Evolutionary conservation across 2,888 invertebrate species (phyloP).

Genomic region (Anthrax anthrax): DNA sequence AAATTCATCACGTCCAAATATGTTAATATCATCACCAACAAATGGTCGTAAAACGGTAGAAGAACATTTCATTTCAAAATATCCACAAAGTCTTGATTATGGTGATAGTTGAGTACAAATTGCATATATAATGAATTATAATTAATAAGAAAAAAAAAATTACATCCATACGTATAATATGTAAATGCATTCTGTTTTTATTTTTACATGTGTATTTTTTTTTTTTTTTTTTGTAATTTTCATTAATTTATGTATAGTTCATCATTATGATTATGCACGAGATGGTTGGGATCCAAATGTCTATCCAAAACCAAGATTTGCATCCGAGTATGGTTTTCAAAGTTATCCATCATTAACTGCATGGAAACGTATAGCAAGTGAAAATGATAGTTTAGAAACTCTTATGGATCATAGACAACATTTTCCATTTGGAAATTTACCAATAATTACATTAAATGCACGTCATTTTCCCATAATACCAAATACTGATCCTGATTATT

Average conservation of each 20-base stretch:
- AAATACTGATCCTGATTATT: slow-evolving; percentile 39
- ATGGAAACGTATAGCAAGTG: slow-evolving; percentile 43
- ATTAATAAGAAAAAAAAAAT: too few species aligned
- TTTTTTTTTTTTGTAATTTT: too few species aligned
- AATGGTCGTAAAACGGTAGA: slow-evolving; percentile 60
- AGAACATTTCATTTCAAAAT: slow-evolving; percentile 60
- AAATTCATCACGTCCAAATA: slow-evolving; percentile 26
- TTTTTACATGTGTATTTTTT: too few species aligned
- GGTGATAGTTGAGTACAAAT: slow-evolving; percentile 57
- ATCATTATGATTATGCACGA: slow-evolving; percentile 73
- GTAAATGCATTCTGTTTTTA: too few species aligned
- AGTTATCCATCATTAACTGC: slow-evolving; percentile 65
- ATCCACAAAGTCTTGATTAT: slow-evolving; percentile 65
- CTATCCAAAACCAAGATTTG: slow-evolving; percentile 73
- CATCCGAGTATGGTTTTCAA: slow-evolving; percentile 93
- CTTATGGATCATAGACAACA: slow-evolving; percentile 76
- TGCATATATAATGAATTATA: neutral
- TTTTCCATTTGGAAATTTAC: slow-evolving; percentile 54
- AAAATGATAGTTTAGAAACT: slow-evolving; percentile 41
- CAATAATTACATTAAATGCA: slow-evolving; percentile 45
- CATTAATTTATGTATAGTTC: slow-evolving; percentile 43
- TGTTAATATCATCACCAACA: slow-evolving; percentile 77
- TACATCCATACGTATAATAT: too few species aligned
- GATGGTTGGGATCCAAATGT: slow-evolving; percentile 69
- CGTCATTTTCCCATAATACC: slow-evolving; percentile 48